Evolutionary conservation across 2,797 vertebrate species (phyloP), one percentile per base, ranked within the genome.

Genomic region (Karalla daura): DNA sequence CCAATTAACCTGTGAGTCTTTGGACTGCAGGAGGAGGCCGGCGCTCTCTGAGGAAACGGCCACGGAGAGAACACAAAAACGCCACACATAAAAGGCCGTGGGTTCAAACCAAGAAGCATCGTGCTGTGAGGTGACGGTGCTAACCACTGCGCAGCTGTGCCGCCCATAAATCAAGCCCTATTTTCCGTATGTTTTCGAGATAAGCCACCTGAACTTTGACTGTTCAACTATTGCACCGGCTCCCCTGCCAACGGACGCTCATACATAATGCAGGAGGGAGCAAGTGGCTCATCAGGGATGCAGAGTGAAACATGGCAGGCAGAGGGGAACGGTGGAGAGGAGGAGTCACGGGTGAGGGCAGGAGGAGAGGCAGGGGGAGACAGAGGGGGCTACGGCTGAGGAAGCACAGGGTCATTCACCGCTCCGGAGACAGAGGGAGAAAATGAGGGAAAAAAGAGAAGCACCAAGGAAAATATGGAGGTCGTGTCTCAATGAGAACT

Each of bases 251-350:
- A 80, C 72, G 46, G 78, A 82, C 30, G 3, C 70, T 81, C 65
- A 86, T 87, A 14, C 78, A 89, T 88, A 60, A 91, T 89, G 81
- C 76, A 88, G 70, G 43, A 81, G 73, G 55, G 59, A 77, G 76
- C 70, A 74, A 89, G 81, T 76, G 78, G 81, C 80, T 88, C 82
- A 87, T 87, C 82, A 49, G 51, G 56, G 76, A 89, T 80, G 74
- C 78, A 66, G 69, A 85, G 83, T 78, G 80, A 87, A 88, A 86
- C 70, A 70, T 79, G 82, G 85, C 84, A 82, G 76, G 63, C 77
- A 70, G 70, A 65, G 76, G 69, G 63, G 72, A 70, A 30, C 62
- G 39, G 70, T 52, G 62, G 64, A 64, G 71, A 76, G 82, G 80
- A 70, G 56, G 76, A 83, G 79, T 63, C 78, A 54, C 2, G 36